A percentile compares a stretch with the other conserved stretches of the same genome.
phyloP scores from a whole-genome alignment of 2,797 vertebrate species.

The Balearica regulorum region DNA sequence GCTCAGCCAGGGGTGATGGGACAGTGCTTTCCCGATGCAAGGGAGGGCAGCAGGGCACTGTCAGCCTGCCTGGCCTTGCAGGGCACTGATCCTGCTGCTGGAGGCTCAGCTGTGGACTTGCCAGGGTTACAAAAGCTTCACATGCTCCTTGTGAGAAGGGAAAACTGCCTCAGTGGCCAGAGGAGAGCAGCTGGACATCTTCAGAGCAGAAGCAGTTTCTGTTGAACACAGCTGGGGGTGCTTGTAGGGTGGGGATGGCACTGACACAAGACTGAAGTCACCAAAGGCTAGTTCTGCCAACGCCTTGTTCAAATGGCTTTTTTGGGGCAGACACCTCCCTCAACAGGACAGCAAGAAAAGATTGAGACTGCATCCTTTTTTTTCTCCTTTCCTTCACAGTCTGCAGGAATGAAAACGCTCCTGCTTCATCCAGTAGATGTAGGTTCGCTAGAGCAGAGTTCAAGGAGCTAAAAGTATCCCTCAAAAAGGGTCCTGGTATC shows the following conservation, averaged over 20 bases:
- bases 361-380: neutral
- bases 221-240: neutral
- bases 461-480: neutral
- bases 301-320: neutral
- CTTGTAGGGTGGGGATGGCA: neutral
- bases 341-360: neutral
- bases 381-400: neutral
- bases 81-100: neutral
- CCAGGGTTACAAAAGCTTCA: neutral
- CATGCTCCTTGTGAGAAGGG: neutral
- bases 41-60: neutral
- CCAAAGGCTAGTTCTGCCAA: neutral
- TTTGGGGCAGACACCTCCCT: neutral
- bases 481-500: neutral
- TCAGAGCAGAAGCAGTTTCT: neutral
- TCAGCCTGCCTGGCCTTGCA: neutral
- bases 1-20: neutral
- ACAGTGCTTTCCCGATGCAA: fast-evolving
- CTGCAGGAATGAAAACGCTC: neutral
- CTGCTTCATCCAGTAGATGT: neutral
- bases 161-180: fast-evolving
- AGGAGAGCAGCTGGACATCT: neutral
- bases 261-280: neutral
- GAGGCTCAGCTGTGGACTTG: neutral
- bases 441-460: neutral